Evolutionary conservation across 2,113 vertebrate genomes (phyloP).

Genomic region (Gasterosteus aculeatus): DNA sequence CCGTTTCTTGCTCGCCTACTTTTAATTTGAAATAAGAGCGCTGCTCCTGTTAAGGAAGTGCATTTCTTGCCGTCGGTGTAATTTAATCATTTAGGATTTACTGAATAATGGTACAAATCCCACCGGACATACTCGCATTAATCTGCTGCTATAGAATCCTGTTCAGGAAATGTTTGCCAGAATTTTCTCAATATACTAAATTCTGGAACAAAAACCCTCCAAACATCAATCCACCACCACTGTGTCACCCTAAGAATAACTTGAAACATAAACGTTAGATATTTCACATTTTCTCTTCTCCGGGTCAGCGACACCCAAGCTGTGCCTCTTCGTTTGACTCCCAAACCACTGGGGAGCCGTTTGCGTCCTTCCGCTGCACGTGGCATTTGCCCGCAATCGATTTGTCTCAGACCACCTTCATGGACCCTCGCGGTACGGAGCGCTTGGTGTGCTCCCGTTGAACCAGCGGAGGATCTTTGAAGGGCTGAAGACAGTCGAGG

Average conservation of each 20-base stretch:
- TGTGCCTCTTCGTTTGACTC: constrained; percentile 24
- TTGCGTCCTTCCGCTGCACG: constrained; percentile 56
- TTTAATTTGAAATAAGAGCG: constrained; percentile 50
- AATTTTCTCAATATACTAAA: neutral
- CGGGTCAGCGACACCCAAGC: constrained; percentile 23
- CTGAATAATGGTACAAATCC: constrained; percentile 46
- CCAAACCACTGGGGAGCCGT: constrained; percentile 15
- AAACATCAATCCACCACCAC: neutral
- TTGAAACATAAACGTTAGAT: constrained; percentile 4
- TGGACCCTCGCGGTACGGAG: neutral
- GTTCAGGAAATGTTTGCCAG: neutral
- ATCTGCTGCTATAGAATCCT: constrained; percentile 15
- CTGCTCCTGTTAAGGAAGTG: constrained; percentile 26
- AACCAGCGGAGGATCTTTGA: constrained; percentile 39
- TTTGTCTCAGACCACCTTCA: constrained; percentile 43
- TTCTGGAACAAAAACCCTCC: neutral
- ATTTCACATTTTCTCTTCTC: constrained; percentile 15
- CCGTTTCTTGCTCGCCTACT: constrained; percentile 31
- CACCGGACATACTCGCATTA: constrained; percentile 26
- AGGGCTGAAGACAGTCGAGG: constrained; percentile 56
- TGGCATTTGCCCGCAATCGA: constrained; percentile 70
- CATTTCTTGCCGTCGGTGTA: constrained; percentile 27
- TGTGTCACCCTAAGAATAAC: neutral
- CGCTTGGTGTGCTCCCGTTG: neutral
- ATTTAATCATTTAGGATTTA: constrained; percentile 44